Evolutionary conservation across 2,113 vertebrate genomes (phyloP), one percentile per base, ranked within the genome.

Genomic region (Alexandromys fortis): DNA sequence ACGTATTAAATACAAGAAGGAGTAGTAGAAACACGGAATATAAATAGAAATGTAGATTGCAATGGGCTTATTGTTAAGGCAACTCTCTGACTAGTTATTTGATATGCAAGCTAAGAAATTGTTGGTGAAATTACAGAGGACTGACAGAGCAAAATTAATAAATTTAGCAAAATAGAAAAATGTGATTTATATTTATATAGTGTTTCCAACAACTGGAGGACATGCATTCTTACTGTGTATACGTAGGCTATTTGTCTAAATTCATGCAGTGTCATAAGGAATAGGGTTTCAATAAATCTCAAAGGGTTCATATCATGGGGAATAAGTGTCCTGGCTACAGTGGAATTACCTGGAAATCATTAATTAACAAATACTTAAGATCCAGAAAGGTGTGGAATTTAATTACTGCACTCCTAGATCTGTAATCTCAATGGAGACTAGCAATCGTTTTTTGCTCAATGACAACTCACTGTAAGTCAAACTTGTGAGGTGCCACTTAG

Each of bases 331-430:
- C 30, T 82, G 30, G 67, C 30, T 94, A 75, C 78, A 79, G 91
- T 45, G 61, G 78, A 96, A 90, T 94, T 91, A 94, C 68, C 89
- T 91, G 77, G 90, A 96, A 96, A 94, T 95, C 72, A 90, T 92
- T 96, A 93, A 98, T 97, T 97, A 94, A 94, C 94, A 92, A 92
- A 95, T 82, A 90, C 33, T 90, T 95, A 47, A 90, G 96, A 91
- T 49, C 45, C 67, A 95, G 91, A 96, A 97, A 95, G 75, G 90
- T 93, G 70, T 95, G 92, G 85, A 93, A 94, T 96, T 97, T 96
- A 96, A 97, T 97, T 97, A 98, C 92, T 63, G 38, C 1, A 61
- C 61, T 85, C 88, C 86, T 95, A 89, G 63, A 65, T 9, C 91
- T 72, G 90, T 94, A 96, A 47, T 97, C 79, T 95, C 96, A 89